Evolutionary conservation across 1,140 invertebrate species (phyloP).

Genomic region (Drosophila suzukii): DNA sequence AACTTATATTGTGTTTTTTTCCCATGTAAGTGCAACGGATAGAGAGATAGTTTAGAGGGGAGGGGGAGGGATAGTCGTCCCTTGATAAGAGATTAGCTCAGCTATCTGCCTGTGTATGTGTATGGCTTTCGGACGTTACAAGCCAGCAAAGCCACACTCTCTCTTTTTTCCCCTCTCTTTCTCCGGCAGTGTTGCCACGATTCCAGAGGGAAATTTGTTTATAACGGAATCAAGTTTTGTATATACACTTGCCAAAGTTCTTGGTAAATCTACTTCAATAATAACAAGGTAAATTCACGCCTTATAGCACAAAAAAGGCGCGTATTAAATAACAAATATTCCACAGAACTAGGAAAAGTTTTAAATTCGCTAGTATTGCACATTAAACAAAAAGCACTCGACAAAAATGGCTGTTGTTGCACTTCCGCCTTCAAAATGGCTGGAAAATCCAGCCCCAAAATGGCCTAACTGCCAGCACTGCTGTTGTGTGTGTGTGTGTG

Average conservation of each 20-base stretch:
- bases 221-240: no score
- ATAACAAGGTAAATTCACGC: not conserved
- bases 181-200: constrained; percentile 15
- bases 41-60: not conserved
- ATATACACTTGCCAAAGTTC: not conserved
- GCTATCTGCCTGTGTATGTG: constrained; percentile 18
- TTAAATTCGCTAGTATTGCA: not conserved
- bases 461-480: constrained; percentile 22
- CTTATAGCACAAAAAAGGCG: not conserved
- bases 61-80: constrained; percentile 16
- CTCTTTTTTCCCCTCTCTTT: no score
- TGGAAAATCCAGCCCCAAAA: constrained; percentile 19
- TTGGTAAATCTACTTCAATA: not conserved
- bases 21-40: not conserved
- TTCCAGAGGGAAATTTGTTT: not conserved
- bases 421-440: constrained; percentile 31
- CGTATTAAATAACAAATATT: no score
- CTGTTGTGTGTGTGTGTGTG: constrained; percentile 8
- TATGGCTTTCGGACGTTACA: constrained; percentile 27
- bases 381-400: not conserved
- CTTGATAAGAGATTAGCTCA: constrained; percentile 76
- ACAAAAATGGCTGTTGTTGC: constrained; percentile 11
- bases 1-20: constrained; percentile 11
- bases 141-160: constrained; percentile 19
- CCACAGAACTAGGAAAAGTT: no score